Evolutionary conservation across 2,888 invertebrate species (phyloP).

Genomic region (Drosophila testacea): DNA sequence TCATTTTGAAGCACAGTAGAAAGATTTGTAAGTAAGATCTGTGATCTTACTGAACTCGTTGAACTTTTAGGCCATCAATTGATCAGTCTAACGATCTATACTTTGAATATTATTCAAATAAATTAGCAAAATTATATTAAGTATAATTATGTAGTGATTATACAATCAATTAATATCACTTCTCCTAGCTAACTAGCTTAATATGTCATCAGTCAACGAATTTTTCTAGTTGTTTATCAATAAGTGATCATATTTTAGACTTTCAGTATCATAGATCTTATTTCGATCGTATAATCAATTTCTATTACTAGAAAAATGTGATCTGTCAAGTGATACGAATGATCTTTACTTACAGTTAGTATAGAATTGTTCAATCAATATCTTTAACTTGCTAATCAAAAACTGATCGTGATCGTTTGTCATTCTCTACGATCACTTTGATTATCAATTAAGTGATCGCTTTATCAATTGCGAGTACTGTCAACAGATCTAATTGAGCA

Average conservation of each 20-base stretch:
- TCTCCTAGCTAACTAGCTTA: not conserved
- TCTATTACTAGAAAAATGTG: not conserved
- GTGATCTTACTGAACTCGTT: slow-evolving; percentile 1
- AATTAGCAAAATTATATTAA: not conserved
- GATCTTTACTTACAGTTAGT: not conserved
- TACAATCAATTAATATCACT: not conserved
- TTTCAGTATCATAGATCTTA: not conserved
- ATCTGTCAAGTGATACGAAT: not conserved
- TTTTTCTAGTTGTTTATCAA: not conserved
- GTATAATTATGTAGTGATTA: not conserved
- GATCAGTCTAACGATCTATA: not conserved
- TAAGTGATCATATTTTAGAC: not conserved
- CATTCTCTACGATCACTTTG: not conserved
- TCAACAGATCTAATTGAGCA: not conserved
- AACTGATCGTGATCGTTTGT: slow-evolving; percentile 1
- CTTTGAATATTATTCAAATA: not conserved
- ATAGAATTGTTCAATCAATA: not conserved
- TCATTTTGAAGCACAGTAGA: not conserved
- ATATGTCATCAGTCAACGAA: not conserved
- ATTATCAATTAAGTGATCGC: not conserved
- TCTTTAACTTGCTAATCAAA: not conserved
- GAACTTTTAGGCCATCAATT: not conserved
- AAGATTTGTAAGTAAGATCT: not conserved
- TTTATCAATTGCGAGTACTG: not conserved
- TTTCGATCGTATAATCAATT: slow-evolving; percentile 4